Evolutionary conservation across 1,140 invertebrate species (phyloP).

Genomic region (Eriosoma lanigerum): DNA sequence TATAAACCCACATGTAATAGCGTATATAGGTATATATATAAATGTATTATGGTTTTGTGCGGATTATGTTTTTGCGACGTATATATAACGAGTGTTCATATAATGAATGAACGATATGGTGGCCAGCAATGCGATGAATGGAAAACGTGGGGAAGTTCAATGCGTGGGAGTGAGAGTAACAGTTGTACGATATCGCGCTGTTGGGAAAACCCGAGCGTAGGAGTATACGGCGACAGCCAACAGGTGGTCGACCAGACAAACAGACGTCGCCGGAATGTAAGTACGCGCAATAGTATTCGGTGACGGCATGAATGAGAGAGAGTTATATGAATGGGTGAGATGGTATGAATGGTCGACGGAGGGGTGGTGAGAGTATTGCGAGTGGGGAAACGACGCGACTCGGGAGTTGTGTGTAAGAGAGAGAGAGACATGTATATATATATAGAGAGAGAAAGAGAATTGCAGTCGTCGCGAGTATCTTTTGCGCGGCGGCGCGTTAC

Average conservation of each 20-base stretch:
- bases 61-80: too few species aligned
- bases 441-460: background rate
- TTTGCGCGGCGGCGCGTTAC: conserved; percentile 24
- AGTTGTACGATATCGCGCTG: background rate
- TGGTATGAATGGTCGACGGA: too few species aligned
- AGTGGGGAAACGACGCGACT: too few species aligned
- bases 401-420: background rate
- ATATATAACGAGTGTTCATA: too few species aligned
- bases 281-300: conserved; percentile 12
- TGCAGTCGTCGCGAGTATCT: background rate
- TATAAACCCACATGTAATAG: too few species aligned
- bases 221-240: conserved; percentile 1
- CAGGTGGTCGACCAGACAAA: conserved; percentile 42
- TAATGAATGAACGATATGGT: background rate
- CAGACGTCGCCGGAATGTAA: conserved; percentile 9
- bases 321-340: background rate
- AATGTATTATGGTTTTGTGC: too few species aligned
- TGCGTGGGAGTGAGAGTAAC: background rate
- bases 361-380: too few species aligned
- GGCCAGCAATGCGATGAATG: background rate
- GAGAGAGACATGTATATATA: background rate
- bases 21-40: too few species aligned
- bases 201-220: conserved; percentile 29
- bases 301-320: conserved; percentile 26
- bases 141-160: background rate